Base-by-base conservation (phyloP, 2,888 invertebrate species). In the Andrena fulva region DNA sequence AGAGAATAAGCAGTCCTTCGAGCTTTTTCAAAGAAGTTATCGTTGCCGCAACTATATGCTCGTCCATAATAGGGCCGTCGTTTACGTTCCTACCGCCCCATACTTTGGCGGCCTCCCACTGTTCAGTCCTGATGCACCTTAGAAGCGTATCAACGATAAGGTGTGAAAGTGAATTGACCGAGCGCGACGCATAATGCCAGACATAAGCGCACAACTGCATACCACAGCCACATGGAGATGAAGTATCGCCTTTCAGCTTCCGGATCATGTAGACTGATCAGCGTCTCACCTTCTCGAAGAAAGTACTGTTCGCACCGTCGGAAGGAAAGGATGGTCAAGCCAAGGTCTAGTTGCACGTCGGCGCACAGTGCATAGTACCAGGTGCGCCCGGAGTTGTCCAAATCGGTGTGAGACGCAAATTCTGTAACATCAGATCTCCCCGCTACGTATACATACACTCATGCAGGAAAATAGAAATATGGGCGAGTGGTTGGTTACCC, bases 171-270 rank as follows among this genome's bases (percentile, higher is more conserved):
- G 16, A 20, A 62, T 24, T 8, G 24, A 27, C 3, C 16, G 2
- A 24, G 24, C 1, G 7, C 24, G 10, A 35, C 8, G 24, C 4
- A 66, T 48, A 3, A 12, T 42, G 10, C 48, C 4, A 33, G 4
- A 35, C 5, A 16, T 24, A 33, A 56, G 6, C 66, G 27, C 24
- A 24, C 35, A 48, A 42, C 16, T 42, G 4, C 24, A 66, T 92
- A 96, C 96, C 96, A 95, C 33, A 96, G 93, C 96, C 96, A 96
- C 95, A 96, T 95, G 63, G 93, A 94, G 6, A 95, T 94, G 77
- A 95, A 95, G 87, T 95, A 95, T 89, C 95, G 94, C 90, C 93
- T 95, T 73, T 95, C 95, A 0, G 95, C 95, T 79, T 95, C 95
- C 0, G 95, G 94, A 80, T 95, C 95, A 80, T 94, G 93, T 0